Conservation (phyloP, 2,113 vertebrate species). For the Macquaria ambigua region DNA sequence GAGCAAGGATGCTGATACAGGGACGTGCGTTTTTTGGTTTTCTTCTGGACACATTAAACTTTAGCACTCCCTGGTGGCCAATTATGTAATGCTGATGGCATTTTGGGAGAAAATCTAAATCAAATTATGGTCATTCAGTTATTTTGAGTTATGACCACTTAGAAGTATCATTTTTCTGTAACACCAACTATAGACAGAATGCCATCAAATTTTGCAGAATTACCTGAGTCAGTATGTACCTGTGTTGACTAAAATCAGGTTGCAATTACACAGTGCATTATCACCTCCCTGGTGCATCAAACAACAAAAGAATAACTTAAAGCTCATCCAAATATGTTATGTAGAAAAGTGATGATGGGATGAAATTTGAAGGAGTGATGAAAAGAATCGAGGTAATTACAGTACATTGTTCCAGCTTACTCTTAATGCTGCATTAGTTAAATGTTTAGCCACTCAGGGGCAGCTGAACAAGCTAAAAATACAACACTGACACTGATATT, state of each 20-base stretch:
- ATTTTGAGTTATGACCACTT: background rate
- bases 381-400: background rate
- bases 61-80: background rate
- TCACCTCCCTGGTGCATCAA: background rate
- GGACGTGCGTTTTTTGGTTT: background rate
- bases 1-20: background rate
- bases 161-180: background rate
- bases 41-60: background rate
- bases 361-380: background rate
- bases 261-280: background rate
- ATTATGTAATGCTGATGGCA: background rate
- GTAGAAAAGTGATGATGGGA: too few species aligned
- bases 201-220: background rate
- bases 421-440: background rate
- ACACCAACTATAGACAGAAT: background rate
- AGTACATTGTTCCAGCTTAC: background rate
- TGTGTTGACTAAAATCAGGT: background rate
- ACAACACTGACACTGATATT: background rate
- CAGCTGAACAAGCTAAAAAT: conserved; percentile 9
- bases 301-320: background rate
- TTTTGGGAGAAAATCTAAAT: background rate
- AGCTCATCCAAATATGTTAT: background rate
- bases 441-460: background rate
- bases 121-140: background rate
- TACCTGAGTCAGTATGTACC: background rate